Conservation (phyloP, 2,797 vertebrate species). For the Mallotus villosus region DNA sequence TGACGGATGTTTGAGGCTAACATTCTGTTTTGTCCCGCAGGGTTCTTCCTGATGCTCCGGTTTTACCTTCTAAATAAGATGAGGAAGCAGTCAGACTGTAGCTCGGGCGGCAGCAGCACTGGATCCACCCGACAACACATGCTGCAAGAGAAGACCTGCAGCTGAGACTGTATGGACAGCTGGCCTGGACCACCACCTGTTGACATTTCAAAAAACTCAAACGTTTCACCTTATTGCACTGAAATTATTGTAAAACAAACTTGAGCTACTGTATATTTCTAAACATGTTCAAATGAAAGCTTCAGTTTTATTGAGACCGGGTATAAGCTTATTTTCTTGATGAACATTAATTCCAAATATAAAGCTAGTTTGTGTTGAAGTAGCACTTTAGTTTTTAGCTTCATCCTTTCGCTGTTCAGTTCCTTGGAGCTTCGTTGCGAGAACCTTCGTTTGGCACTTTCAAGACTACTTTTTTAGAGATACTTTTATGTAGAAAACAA, state of each 20-base stretch:
- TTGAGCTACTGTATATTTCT: constrained; percentile 10
- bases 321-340: constrained; percentile 59
- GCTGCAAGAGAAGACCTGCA: constrained; percentile 65
- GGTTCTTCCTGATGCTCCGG: constrained; percentile 76
- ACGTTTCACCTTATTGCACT: constrained; percentile 14
- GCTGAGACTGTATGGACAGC: neutral
- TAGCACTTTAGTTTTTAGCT: constrained; percentile 63
- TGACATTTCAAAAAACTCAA: neutral
- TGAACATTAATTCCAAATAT: constrained; percentile 29
- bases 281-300: constrained; percentile 27
- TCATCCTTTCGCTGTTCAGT: neutral
- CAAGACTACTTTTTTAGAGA: neutral
- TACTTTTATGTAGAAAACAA: neutral
- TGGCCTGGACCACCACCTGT: neutral
- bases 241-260: constrained; percentile 5
- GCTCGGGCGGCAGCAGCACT: constrained; percentile 54
- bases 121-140: constrained; percentile 73
- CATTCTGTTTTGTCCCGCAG: constrained; percentile 45
- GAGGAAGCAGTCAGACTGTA: constrained; percentile 42
- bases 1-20: neutral
- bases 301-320: constrained; percentile 28
- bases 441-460: constrained; percentile 8
- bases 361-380: constrained; percentile 21
- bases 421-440: neutral
- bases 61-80: constrained; percentile 70